Evolutionary conservation across 1,140 invertebrate genomes (phyloP).

Genomic region (Trichoplusia ni): DNA sequence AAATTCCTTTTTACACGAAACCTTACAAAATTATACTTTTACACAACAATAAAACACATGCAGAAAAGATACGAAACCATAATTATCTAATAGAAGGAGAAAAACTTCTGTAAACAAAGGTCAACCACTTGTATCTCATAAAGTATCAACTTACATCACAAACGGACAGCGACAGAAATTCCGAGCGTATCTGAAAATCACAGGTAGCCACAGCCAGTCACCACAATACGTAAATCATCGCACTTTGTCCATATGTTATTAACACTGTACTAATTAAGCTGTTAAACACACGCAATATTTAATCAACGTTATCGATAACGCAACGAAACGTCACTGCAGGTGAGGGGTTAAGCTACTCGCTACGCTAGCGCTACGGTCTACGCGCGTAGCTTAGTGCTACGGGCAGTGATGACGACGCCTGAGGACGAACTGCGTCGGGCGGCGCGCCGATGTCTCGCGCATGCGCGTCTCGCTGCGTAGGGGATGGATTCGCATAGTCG

Average conservation of each 20-base stretch:
- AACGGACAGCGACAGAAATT: constrained; percentile 24
- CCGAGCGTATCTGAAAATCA: constrained; percentile 32
- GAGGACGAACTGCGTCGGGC: constrained; percentile 61
- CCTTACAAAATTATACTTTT: too few relatives aligned
- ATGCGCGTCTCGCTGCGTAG: constrained; percentile 58
- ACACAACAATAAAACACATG: neutral
- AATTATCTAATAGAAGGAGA: neutral
- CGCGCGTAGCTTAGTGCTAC: constrained; percentile 38
- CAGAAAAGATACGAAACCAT: too few relatives aligned
- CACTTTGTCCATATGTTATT: constrained; percentile 19
- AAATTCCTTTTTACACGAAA: too few relatives aligned
- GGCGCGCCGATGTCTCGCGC: constrained; percentile 54
- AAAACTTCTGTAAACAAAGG: constrained; percentile 15
- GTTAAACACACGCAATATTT: constrained; percentile 22
- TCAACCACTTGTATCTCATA: constrained; percentile 20
- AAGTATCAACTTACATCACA: constrained; percentile 47
- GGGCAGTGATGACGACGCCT: constrained; percentile 39
- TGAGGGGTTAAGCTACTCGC: constrained; percentile 40
- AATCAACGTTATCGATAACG: constrained; percentile 32
- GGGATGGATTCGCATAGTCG: constrained; percentile 69
- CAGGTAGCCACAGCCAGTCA: constrained; percentile 37
- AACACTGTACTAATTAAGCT: constrained; percentile 26
- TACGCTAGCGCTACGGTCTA: constrained; percentile 57
- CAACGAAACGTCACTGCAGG: constrained; percentile 44
- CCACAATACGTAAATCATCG: constrained; percentile 32